Evolutionary conservation across 2,888 invertebrate species (phyloP).

Genomic region (Ochropleura leucogaster): DNA sequence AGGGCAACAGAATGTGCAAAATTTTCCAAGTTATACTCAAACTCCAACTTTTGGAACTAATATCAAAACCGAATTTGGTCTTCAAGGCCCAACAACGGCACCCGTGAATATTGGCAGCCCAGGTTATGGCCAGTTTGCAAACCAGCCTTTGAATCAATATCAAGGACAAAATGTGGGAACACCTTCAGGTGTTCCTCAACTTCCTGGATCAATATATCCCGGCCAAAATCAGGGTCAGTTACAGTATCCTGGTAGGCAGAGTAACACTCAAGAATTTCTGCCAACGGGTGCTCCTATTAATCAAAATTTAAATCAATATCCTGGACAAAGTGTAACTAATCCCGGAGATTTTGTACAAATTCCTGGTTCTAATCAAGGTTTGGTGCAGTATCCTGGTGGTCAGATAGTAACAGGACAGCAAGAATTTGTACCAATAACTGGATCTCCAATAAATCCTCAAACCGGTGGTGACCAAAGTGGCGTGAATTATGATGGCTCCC

Average conservation of each 20-base stretch:
- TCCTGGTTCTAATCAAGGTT: constrained; percentile 14
- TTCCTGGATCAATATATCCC: neutral
- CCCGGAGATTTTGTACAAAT: constrained; percentile 12
- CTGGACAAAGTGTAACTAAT: constrained; percentile 12
- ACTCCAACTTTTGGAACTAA: constrained; percentile 6
- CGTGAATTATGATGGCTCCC: constrained; percentile 9
- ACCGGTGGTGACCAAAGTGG: constrained; percentile 18
- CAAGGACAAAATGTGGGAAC: constrained; percentile 20
- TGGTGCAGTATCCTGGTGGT: constrained; percentile 17
- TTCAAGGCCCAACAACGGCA: neutral
- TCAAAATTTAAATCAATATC: constrained; percentile 19
- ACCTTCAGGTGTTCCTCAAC: constrained; percentile 12
- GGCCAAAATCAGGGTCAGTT: constrained; percentile 8
- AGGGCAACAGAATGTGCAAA: constrained; percentile 7
- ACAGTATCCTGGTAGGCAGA: constrained; percentile 21
- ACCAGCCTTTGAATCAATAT: constrained; percentile 34
- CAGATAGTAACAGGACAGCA: constrained; percentile 21
- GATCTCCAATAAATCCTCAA: constrained; percentile 13
- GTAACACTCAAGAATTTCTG: neutral
- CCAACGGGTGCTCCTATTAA: neutral
- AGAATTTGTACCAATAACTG: constrained; percentile 11
- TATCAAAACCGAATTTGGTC: constrained; percentile 12
- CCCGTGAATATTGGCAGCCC: neutral
- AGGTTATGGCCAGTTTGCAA: constrained; percentile 1
- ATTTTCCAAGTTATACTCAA: neutral